Conservation (phyloP, 2,113 vertebrate species). For the Excalfactoria chinensis region DNA sequence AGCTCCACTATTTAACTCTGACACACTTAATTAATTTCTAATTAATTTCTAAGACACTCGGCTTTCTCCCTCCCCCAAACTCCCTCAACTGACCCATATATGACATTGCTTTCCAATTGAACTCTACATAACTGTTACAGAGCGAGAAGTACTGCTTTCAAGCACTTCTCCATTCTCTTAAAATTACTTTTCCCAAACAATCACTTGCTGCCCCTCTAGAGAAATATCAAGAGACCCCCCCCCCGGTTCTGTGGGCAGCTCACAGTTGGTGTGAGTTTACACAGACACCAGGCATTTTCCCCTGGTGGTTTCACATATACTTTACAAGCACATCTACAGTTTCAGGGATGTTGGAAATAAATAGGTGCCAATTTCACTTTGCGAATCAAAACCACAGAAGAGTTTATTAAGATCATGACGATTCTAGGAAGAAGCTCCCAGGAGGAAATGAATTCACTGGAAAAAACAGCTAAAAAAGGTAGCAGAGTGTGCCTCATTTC, state of each 20-base stretch:
- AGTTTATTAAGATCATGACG: background rate
- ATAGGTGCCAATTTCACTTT: background rate
- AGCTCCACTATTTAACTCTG: background rate
- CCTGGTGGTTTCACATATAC: background rate
- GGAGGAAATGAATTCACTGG: background rate
- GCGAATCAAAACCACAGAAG: background rate
- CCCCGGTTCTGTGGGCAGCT: background rate
- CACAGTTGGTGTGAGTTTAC: background rate
- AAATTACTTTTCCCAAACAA: background rate
- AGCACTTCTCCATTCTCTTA: background rate
- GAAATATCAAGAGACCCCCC: accelerated
- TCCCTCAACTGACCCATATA: background rate
- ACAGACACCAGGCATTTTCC: background rate
- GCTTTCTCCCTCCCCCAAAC: background rate
- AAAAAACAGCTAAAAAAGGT: background rate
- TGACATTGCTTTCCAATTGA: background rate
- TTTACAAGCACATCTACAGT: background rate
- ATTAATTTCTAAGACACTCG: background rate
- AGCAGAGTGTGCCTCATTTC: background rate
- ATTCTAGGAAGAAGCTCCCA: background rate
- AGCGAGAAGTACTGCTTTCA: background rate
- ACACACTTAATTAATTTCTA: background rate
- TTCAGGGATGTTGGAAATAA: background rate
- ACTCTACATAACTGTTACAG: background rate
- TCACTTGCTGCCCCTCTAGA: background rate